These are phyloP conservation scores for Melipona beecheii DNA, from an alignment of 2,888 invertebrate species.

Conservation along the genomic window DNA sequence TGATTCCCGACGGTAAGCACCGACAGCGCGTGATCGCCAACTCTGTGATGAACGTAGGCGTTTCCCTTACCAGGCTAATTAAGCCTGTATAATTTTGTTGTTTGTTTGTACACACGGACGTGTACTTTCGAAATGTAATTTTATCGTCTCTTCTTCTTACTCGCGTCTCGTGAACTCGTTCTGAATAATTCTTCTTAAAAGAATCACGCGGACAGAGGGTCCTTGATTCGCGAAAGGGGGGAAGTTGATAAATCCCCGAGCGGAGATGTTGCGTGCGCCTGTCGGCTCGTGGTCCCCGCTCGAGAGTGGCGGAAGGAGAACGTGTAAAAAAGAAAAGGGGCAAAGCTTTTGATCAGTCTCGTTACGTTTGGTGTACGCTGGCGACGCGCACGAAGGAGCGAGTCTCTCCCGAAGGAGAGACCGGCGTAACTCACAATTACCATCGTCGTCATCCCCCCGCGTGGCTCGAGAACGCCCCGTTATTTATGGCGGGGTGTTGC, in stretches of 20 bases:
- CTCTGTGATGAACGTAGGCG: background rate
- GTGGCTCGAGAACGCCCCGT: constrained; percentile 72
- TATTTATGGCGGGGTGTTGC: constrained; percentile 79
- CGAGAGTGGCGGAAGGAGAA: constrained; percentile 13
- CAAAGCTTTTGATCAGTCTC: constrained; percentile 61
- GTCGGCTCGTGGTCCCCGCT: constrained; percentile 7
- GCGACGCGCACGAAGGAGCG: constrained; percentile 49
- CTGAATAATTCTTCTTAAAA: background rate
- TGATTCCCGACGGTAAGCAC: background rate
- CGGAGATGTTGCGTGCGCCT: constrained; percentile 12
- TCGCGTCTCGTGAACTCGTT: background rate
- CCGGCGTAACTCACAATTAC: constrained; percentile 78
- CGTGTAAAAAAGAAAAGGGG: constrained; percentile 13
- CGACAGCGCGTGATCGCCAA: constrained; percentile 2
- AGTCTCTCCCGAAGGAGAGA: constrained; percentile 45
- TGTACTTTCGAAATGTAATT: background rate
- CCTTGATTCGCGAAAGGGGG: background rate
- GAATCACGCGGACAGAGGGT: background rate
- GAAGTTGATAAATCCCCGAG: constrained; percentile 29
- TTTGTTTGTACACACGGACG: background rate
- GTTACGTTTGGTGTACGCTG: constrained; percentile 63
- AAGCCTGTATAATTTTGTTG: background rate
- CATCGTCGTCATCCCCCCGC: constrained; percentile 74
- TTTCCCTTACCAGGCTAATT: background rate
- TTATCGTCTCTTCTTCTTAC: background rate